These are phyloP conservation scores for Anolis sagrei DNA, from an alignment of 2,113 vertebrate genomes.

Conservation along the genomic window DNA sequence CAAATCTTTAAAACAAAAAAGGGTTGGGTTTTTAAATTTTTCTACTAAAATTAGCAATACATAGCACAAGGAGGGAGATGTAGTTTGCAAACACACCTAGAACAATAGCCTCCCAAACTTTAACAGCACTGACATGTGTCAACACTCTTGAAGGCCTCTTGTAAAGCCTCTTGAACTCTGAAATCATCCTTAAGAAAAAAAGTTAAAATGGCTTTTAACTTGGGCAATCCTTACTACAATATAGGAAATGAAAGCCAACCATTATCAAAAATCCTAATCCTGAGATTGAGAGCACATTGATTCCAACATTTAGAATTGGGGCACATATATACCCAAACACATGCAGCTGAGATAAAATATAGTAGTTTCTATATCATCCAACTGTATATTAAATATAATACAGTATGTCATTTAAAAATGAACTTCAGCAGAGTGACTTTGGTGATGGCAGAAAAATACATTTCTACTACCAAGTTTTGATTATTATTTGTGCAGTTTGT, in stretches of 20 bases:
- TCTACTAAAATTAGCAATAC: too few species aligned
- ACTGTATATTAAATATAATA: background rate
- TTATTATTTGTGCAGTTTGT: background rate
- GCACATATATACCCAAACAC: background rate
- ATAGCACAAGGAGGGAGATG: too few species aligned
- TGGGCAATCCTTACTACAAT: background rate
- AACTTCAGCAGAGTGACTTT: background rate
- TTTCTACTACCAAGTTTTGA: background rate
- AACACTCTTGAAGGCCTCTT: too few species aligned
- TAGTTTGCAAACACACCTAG: background rate
- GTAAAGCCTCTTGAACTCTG: too few species aligned
- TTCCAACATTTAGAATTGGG: background rate
- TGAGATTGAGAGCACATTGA: background rate
- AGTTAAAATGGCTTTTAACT: background rate
- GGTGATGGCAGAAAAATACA: background rate
- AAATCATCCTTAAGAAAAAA: background rate
- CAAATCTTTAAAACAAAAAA: too few species aligned
- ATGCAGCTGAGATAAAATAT: background rate
- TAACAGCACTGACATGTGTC: too few species aligned
- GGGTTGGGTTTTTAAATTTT: too few species aligned
- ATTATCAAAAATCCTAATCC: background rate
- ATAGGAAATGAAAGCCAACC: background rate
- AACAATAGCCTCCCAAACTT: background rate
- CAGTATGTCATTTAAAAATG: background rate
- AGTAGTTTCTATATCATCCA: background rate